Evolutionary conservation across 2,888 invertebrate genomes (phyloP).

Genomic region (Epistrophe eligans): DNA sequence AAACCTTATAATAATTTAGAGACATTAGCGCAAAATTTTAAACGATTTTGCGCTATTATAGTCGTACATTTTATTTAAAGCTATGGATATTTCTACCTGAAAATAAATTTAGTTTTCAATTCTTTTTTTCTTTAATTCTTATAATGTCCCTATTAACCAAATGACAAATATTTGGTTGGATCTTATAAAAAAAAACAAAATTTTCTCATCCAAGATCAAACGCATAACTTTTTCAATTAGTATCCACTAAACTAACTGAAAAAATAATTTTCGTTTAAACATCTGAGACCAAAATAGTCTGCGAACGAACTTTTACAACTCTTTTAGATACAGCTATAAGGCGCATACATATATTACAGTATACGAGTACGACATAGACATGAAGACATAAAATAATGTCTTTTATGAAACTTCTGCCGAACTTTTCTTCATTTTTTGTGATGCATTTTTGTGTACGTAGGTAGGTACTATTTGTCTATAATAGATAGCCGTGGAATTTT

Average conservation of each 20-base stretch:
- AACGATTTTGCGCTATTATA: too few relatives aligned
- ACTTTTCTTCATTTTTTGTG: not conserved
- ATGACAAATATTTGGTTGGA: not conserved
- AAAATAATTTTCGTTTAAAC: not conserved
- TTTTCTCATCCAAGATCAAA: not conserved
- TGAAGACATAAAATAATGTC: constrained; percentile 2
- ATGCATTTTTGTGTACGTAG: not conserved
- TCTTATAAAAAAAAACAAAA: not conserved
- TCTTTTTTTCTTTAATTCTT: too few relatives aligned
- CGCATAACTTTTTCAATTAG: constrained; percentile 34
- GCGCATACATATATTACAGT: not conserved
- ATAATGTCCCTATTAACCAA: too few relatives aligned
- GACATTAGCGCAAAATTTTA: too few relatives aligned
- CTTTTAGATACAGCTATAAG: not conserved
- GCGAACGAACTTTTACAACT: constrained; percentile 14
- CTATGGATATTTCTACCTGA: too few relatives aligned
- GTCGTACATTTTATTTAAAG: too few relatives aligned
- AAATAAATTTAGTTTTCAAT: too few relatives aligned
- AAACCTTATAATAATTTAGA: too few relatives aligned
- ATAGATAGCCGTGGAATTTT: not conserved
- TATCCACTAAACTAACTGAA: not conserved
- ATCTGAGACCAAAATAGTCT: constrained; percentile 9
- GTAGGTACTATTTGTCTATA: not conserved
- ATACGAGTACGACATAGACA: not conserved
- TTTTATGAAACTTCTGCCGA: not conserved